Conservation (phyloP, 2,888 invertebrate genomes). For the Argynnis bischoffii region DNA sequence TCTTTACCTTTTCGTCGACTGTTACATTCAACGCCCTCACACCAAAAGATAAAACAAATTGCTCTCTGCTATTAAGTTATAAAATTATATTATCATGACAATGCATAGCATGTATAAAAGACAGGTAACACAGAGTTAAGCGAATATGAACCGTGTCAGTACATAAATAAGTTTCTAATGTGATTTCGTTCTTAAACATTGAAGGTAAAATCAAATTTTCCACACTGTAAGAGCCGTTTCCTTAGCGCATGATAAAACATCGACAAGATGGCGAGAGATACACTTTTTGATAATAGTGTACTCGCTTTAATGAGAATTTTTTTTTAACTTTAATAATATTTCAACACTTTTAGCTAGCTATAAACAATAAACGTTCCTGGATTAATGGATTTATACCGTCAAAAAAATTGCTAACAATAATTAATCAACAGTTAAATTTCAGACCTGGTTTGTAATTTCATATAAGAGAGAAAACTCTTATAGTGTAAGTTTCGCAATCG, state of each 20-base stretch:
- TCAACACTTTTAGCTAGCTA: no score
- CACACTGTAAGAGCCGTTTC: conserved; percentile 42
- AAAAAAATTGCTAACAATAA: no score
- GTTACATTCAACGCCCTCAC: conserved; percentile 17
- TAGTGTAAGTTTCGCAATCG: conserved; percentile 2
- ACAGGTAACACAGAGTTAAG: conserved; percentile 10
- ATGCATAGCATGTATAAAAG: conserved; percentile 8
- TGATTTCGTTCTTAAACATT: conserved; percentile 27
- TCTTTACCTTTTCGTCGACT: background rate
- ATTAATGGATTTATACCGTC: no score
- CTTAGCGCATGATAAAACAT: conserved; percentile 48
- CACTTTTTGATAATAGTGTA: conserved; percentile 26
- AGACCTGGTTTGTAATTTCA: background rate
- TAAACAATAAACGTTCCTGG: no score
- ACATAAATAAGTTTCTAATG: conserved; percentile 27
- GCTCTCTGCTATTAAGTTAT: conserved; percentile 26
- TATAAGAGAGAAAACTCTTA: background rate
- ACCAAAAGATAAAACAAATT: conserved; percentile 27
- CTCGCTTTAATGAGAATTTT: conserved; percentile 18
- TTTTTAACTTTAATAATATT: background rate
- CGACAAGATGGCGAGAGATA: conserved; percentile 62
- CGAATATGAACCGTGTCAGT: conserved; percentile 17
- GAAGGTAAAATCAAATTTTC: conserved; percentile 39
- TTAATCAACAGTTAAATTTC: background rate
- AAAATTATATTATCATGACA: conserved; percentile 30